Evolutionary conservation across 2,113 vertebrate genomes (phyloP).

Genomic region (Mohoua ochrocephala): DNA sequence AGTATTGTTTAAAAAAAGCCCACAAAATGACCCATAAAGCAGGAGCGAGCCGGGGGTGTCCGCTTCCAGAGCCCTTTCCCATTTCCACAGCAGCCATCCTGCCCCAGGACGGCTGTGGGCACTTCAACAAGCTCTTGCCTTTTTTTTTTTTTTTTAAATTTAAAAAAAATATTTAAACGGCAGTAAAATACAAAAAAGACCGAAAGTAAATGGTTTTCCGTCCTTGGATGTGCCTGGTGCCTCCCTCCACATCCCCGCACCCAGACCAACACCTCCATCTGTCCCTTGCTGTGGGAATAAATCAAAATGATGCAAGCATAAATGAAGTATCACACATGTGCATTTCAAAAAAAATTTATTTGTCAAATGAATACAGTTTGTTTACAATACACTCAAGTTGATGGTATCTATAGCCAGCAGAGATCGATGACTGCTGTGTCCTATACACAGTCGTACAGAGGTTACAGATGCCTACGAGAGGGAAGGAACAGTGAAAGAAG

Average conservation of each 20-base stretch:
- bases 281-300: neutral
- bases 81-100: neutral
- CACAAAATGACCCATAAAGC: neutral
- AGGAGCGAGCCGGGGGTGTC: neutral
- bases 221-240: neutral
- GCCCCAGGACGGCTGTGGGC: too few relatives aligned
- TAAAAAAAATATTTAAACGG: neutral
- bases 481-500: slow-evolving; percentile 24
- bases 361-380: slow-evolving; percentile 24
- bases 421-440: slow-evolving; percentile 12
- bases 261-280: neutral
- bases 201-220: neutral
- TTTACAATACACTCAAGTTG: slow-evolving; percentile 45
- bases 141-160: too few relatives aligned
- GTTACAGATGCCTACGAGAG: slow-evolving; percentile 41
- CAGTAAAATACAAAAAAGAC: neutral
- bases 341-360: slow-evolving; percentile 47
- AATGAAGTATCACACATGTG: neutral
- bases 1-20: rapidly evolving
- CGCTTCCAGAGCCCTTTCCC: neutral
- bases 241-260: neutral
- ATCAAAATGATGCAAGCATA: neutral
- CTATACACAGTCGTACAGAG: slow-evolving; percentile 26
- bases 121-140: neutral
- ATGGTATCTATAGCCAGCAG: slow-evolving; percentile 56